Conservation (phyloP, 2,888 invertebrate genomes). For the Xanthorhoe spadicearia region DNA sequence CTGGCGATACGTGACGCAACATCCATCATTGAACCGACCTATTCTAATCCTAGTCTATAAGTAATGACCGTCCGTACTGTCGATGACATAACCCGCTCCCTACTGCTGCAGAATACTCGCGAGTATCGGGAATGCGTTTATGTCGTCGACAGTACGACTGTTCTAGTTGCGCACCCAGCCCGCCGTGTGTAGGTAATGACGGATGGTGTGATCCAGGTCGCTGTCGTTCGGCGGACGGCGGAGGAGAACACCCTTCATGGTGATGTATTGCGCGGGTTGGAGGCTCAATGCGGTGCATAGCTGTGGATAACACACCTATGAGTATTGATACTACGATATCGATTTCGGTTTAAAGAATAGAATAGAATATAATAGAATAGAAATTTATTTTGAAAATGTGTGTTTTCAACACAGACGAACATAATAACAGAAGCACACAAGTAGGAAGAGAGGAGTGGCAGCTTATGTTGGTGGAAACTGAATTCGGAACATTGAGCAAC, state of each 20-base stretch:
- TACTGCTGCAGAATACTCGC: slow-evolving; percentile 34
- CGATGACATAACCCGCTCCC: slow-evolving; percentile 29
- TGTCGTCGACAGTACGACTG: slow-evolving; percentile 36
- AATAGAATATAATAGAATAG: no score
- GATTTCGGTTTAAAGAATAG: no score
- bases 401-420: no score
- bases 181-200: slow-evolving; percentile 72
- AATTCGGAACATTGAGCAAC: no score
- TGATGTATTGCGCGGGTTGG: slow-evolving; percentile 94
- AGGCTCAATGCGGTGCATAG: slow-evolving; percentile 91
- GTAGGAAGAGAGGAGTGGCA: no score
- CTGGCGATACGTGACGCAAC: no score
- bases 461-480: no score
- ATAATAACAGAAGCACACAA: no score
- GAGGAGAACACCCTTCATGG: slow-evolving; percentile 93
- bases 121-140: slow-evolving; percentile 33
- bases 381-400: no score
- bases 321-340: background rate
- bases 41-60: background rate
- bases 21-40: no score
- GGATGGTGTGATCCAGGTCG: slow-evolving; percentile 67
- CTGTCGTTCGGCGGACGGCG: slow-evolving; percentile 82
- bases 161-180: slow-evolving; percentile 75
- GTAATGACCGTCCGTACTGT: slow-evolving; percentile 18
- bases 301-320: slow-evolving; percentile 63